These are phyloP conservation scores for Cervus canadensis DNA, from an alignment of 2,113 vertebrate genomes.

Conservation along the genomic window DNA sequence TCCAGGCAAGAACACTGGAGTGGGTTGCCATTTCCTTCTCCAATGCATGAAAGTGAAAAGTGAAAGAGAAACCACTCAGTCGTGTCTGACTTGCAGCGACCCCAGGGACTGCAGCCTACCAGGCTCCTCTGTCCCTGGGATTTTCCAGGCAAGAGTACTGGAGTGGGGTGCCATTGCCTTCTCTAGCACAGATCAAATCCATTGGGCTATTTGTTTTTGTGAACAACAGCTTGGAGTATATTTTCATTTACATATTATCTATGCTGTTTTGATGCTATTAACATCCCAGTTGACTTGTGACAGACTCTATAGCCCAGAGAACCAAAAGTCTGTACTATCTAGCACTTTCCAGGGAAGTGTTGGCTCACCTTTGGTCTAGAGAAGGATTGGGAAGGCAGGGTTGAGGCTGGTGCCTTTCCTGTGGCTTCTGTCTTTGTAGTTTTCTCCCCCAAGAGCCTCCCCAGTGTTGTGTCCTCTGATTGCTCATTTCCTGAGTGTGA, in stretches of 20 bases:
- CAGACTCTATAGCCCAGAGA: neutral
- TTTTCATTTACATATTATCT: accelerated
- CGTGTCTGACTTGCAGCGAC: no score
- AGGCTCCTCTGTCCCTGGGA: no score
- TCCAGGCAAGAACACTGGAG: no score
- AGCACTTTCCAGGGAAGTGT: neutral
- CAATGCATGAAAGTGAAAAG: no score
- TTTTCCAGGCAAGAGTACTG: no score
- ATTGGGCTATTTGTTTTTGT: neutral
- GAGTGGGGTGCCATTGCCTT: no score
- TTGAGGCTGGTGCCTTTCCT: neutral
- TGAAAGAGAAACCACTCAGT: no score
- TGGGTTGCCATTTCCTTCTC: no score
- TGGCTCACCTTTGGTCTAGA: neutral
- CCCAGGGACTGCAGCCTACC: no score
- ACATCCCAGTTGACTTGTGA: no score
- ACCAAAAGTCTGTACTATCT: neutral
- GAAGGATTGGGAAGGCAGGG: neutral
- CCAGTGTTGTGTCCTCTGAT: neutral
- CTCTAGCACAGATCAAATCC: neutral
- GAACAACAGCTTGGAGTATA: neutral
- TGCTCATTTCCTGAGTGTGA: neutral
- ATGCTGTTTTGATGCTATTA: neutral
- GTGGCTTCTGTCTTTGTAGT: neutral
- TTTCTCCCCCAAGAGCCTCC: neutral